A percentile compares a stretch with the other conserved stretches of the same genome.
Conservation (phyloP, 2,113 vertebrate species). For the Probosciger aterrimus region DNA sequence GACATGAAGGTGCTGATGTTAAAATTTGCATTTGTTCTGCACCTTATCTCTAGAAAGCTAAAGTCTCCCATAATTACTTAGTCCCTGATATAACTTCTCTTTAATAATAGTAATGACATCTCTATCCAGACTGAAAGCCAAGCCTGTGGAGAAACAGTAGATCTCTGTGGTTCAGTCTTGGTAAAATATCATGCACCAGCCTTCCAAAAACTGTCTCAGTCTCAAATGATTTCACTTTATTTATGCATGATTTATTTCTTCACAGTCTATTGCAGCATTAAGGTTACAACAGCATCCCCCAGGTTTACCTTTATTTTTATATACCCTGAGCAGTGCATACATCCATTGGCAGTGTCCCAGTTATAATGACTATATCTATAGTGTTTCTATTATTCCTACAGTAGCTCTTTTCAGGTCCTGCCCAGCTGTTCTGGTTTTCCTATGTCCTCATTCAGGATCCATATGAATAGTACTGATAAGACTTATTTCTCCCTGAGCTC, state of each 20-base stretch:
- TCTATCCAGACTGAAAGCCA: not conserved
- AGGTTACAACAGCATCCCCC: not conserved
- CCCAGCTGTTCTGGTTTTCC: conserved; percentile 36
- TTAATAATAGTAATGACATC: not conserved
- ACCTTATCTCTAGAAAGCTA: not conserved
- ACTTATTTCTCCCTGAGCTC: not conserved
- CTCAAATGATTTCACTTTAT: not conserved
- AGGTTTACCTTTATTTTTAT: not conserved
- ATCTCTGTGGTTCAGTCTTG: not conserved
- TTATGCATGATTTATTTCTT: conserved; percentile 13
- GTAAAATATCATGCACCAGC: not conserved
- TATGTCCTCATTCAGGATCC: conserved; percentile 38
- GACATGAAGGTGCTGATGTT: not conserved
- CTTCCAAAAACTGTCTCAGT: not conserved
- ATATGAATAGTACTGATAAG: not conserved
- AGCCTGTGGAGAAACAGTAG: not conserved
- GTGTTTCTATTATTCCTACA: not conserved
- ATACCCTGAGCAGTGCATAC: not conserved
- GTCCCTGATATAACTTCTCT: not conserved
- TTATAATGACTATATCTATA: conserved; percentile 22
- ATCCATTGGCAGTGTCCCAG: not conserved
- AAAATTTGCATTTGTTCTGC: conserved; percentile 28
- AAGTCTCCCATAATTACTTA: not conserved
- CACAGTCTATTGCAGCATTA: not conserved
- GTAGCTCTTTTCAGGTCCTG: conserved; percentile 8